phyloP scores from a whole-genome alignment of 2,888 invertebrate genomes.

The Noctuana brunneofusca region DNA sequence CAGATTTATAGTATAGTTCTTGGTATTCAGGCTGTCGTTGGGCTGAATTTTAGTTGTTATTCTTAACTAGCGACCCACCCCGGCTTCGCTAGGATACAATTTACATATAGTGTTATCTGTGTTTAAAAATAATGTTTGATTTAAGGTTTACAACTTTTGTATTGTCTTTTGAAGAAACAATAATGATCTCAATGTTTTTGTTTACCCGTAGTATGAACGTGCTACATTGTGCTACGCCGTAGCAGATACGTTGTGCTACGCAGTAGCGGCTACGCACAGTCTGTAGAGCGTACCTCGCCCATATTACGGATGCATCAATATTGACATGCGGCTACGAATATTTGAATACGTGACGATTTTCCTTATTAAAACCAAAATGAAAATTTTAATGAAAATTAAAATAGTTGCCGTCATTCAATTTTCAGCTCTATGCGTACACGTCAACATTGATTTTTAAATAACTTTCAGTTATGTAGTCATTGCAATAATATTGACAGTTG shows the following conservation, averaged over 20 bases:
- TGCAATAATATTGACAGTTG: not conserved
- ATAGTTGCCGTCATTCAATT: not conserved
- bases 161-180: too few species aligned
- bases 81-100: too few species aligned
- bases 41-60: too few species aligned
- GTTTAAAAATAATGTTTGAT: too few species aligned
- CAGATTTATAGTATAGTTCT: too few species aligned
- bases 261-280: not conserved
- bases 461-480: not conserved
- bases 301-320: slow-evolving; percentile 2
- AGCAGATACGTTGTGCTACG: not conserved
- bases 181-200: too few species aligned
- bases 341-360: not conserved
- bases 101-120: too few species aligned
- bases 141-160: too few species aligned
- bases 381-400: slow-evolving; percentile 2
- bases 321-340: slow-evolving; percentile 3
- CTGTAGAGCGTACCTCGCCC: not conserved
- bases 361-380: slow-evolving; percentile 5
- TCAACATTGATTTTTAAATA: not conserved
- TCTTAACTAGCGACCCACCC: too few species aligned
- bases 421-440: not conserved
- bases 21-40: too few species aligned
- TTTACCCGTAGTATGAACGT: too few species aligned
- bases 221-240: not conserved